Conservation (phyloP, 1,140 invertebrate species). For the Pteromalus puparum region DNA sequence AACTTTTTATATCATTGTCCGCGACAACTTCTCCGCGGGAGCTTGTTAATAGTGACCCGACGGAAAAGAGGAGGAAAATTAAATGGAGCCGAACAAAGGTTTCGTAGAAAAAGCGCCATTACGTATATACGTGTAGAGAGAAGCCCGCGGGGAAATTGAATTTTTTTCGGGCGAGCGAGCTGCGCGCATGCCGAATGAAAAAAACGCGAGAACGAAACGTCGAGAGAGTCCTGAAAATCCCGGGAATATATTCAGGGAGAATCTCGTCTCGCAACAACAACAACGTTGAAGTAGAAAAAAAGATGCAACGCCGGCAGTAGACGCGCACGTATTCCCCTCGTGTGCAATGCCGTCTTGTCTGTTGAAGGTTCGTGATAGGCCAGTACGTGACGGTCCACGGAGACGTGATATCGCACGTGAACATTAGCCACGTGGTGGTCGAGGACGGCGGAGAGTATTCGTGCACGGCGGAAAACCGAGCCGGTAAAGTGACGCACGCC, state of each 20-base stretch:
- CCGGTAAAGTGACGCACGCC: slow-evolving; percentile 84
- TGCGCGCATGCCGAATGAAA: background rate
- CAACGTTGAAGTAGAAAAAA: no score
- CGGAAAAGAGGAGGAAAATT: slow-evolving; percentile 16
- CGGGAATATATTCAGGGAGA: slow-evolving; percentile 19
- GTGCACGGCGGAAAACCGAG: slow-evolving; percentile 87
- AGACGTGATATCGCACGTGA: slow-evolving; percentile 91
- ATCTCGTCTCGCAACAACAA: no score
- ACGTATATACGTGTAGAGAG: background rate
- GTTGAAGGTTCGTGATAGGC: slow-evolving; percentile 84
- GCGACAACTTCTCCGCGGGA: background rate
- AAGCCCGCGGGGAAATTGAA: background rate
- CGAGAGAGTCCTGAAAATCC: slow-evolving; percentile 25
- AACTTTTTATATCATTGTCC: background rate
- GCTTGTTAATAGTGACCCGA: background rate
- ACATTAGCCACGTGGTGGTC: slow-evolving; percentile 88
- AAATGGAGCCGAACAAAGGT: background rate
- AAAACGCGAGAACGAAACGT: background rate
- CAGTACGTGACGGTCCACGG: slow-evolving; percentile 88
- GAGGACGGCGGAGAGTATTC: slow-evolving; percentile 92
- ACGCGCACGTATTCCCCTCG: background rate
- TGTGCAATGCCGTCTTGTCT: slow-evolving; percentile 38
- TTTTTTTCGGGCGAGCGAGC: background rate
- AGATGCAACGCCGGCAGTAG: no score
- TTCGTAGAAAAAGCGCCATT: background rate